phyloP scores from a whole-genome alignment of 2,113 vertebrate genomes.

The Cyprinodon variegatus region DNA sequence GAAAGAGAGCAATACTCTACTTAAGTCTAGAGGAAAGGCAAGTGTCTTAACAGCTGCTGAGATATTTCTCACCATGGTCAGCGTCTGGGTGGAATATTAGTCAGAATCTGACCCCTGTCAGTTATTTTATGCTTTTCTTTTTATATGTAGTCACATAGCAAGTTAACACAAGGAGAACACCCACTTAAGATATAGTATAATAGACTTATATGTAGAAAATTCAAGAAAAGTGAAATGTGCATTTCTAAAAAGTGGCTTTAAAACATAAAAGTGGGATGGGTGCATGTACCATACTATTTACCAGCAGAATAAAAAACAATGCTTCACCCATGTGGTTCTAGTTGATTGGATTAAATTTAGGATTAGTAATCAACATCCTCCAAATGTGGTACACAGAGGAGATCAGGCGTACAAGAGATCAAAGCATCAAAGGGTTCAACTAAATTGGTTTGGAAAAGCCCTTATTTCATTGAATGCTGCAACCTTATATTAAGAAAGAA shows the following conservation, averaged over 20 bases:
- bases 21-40: conserved; percentile 21
- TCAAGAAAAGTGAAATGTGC: conserved; percentile 25
- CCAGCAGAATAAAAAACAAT: too few relatives aligned
- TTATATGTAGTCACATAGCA: conserved; percentile 9
- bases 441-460: not conserved
- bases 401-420: too few relatives aligned
- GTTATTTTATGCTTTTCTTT: conserved; percentile 29
- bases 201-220: conserved; percentile 41
- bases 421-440: not conserved
- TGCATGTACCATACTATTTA: conserved; percentile 2
- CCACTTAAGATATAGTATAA: not conserved
- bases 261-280: conserved; percentile 23
- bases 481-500: not conserved
- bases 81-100: conserved; percentile 12
- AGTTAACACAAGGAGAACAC: not conserved
- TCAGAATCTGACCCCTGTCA: conserved; percentile 19
- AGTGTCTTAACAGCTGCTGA: conserved; percentile 41
- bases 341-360: too few relatives aligned
- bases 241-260: conserved; percentile 43
- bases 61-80: conserved; percentile 4
- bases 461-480: not conserved
- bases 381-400: too few relatives aligned
- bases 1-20: conserved; percentile 15
- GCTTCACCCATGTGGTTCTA: too few relatives aligned
- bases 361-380: too few relatives aligned